phyloP scores from a whole-genome alignment of 2,113 vertebrate genomes.

The Bombycilla garrulus region DNA sequence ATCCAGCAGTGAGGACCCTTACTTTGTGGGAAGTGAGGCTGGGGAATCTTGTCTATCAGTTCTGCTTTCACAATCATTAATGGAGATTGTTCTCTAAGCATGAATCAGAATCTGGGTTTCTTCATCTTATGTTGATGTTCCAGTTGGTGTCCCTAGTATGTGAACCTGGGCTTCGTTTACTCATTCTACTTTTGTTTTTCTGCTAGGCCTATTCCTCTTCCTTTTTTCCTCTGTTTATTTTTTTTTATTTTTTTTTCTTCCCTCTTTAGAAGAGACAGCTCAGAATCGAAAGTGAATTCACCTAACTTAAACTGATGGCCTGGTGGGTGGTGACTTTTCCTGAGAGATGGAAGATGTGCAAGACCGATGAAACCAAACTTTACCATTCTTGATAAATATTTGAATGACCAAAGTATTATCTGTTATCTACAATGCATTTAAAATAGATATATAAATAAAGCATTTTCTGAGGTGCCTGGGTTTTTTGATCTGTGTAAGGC shows the following conservation, averaged over 20 bases:
- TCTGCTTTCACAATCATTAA: neutral
- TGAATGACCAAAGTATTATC: neutral
- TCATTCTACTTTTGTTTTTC: neutral
- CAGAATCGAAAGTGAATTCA: neutral
- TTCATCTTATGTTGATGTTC: neutral
- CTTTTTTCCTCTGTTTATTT: rapidly evolving
- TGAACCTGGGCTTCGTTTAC: neutral
- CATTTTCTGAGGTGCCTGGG: neutral
- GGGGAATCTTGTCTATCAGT: neutral
- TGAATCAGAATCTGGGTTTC: neutral
- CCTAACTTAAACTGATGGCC: neutral
- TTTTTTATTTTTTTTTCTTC: too few relatives aligned
- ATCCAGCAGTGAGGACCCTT: neutral
- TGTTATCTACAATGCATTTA: neutral
- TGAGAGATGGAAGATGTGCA: neutral
- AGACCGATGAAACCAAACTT: neutral
- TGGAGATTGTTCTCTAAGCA: neutral
- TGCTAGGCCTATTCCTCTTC: neutral
- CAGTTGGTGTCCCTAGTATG: neutral
- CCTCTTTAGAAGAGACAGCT: neutral
- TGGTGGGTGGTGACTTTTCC: neutral
- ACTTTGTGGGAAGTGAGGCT: neutral
- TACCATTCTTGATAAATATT: neutral
- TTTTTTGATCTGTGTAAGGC: neutral
- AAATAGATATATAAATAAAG: neutral